A percentile compares a stretch with the other conserved stretches of the same genome.
phyloP scores from a whole-genome alignment of 2,113 vertebrate species.

The Rhea pennata region DNA sequence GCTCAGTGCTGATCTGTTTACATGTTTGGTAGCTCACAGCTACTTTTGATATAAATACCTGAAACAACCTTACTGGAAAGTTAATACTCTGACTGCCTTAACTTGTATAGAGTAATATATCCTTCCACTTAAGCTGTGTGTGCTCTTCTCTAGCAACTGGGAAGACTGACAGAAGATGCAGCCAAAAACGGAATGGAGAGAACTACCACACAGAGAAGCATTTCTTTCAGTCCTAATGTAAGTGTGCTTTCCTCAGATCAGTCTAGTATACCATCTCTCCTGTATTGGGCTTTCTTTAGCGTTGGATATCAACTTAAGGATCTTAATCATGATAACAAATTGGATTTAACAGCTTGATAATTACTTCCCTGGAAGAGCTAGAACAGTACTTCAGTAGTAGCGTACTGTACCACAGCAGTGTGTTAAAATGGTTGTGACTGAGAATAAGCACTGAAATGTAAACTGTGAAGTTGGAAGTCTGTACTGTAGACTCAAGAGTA shows the following conservation, averaged over 20 bases:
- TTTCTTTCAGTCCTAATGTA: conserved; percentile 70
- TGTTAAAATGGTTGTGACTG: background rate
- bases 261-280: background rate
- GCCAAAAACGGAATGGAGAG: conserved; percentile 46
- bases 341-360: rapidly evolving
- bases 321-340: rapidly evolving
- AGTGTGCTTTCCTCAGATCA: background rate
- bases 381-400: background rate
- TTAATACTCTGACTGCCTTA: background rate
- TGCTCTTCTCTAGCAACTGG: conserved; percentile 55
- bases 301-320: rapidly evolving
- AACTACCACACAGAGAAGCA: conserved; percentile 50
- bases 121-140: background rate
- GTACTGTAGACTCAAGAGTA: rapidly evolving
- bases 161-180: conserved; percentile 40
- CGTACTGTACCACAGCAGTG: background rate
- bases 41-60: background rate
- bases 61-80: background rate
- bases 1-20: background rate
- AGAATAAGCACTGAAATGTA: background rate
- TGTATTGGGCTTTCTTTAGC: background rate
- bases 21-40: background rate
- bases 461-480: rapidly evolving
- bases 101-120: rapidly evolving
- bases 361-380: background rate